Evolutionary conservation across 2,113 vertebrate genomes (phyloP), one percentile per base, ranked within the genome.

Genomic region (Boleophthalmus pectinirostris): DNA sequence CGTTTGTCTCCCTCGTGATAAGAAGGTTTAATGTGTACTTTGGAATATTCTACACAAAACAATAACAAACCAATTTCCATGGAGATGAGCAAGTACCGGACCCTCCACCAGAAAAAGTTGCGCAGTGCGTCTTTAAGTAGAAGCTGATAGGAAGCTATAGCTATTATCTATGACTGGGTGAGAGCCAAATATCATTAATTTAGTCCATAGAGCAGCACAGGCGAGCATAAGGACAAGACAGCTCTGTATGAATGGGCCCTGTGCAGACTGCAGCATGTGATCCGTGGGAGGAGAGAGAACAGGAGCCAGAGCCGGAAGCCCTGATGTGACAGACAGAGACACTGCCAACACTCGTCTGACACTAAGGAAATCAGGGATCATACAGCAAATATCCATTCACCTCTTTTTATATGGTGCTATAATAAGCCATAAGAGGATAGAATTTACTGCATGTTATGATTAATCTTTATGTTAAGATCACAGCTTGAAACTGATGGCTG

Each of bases 131-230:
- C 29, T 29, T 29, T 29, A 29, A 29, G 29, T 4, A 29, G 29
- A 29, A 29, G 29, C 29, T 29, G 29, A 29, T 29, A 29, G 29
- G 2, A 29, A 29, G 4, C 29, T 29, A 4, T 29, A 29, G 29
- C 29, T 20, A 18, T 51, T 51, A 20, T 16, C 15, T 18, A 51
- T 20, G 49, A 20, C 49, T 51, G 56, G 29, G 64, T 79, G 78
- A 80, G 38, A 43, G 74, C 79, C 54, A 15, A 11, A 25, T 23
- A 23, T 25, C 23, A 58, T 58, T 25, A 58, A 58, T 58, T 3
- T 12, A n/a, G 18, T 13, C 18, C 29, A 29, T 29, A 2, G 2
- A 29, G 29, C 29, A 29, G 29, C 29, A 18, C 12, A 38, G 33
- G 0, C 3, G 4, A 64, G 58, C 61, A 43, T 64, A n/a, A 64